phyloP scores from a whole-genome alignment of 2,888 invertebrate genomes.

The Geophilus truncorum region DNA sequence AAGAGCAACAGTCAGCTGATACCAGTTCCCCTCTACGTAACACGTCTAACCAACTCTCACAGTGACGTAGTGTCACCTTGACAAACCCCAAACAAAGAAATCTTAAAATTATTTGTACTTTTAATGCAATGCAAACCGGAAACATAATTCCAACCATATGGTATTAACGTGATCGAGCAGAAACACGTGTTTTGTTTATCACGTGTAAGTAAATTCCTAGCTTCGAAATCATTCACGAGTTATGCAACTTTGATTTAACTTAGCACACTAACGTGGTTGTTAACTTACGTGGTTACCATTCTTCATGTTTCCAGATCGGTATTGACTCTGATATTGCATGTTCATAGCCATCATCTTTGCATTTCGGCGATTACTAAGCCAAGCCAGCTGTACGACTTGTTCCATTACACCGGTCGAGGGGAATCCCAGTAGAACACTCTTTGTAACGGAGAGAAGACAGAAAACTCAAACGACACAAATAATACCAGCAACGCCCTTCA shows the following conservation, averaged over 20 bases:
- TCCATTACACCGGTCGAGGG: background rate
- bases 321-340: background rate
- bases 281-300: background rate
- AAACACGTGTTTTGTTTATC: background rate
- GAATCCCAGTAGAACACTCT: background rate
- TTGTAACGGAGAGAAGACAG: background rate
- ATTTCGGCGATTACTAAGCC: background rate
- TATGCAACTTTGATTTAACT: background rate
- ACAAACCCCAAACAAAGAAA: background rate
- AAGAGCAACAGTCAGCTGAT: too few relatives aligned
- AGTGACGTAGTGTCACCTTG: background rate
- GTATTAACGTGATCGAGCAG: background rate
- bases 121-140: background rate
- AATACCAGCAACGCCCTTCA: background rate
- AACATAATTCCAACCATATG: background rate
- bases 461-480: background rate
- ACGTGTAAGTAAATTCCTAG: background rate
- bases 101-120: background rate
- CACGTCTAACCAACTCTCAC: background rate
- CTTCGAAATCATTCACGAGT: background rate
- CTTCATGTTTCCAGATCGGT: background rate
- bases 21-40: too few relatives aligned
- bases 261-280: background rate
- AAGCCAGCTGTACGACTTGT: conserved; percentile 12
- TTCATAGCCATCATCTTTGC: conserved; percentile 8